A percentile compares a stretch with the other conserved stretches of the same genome.
Evolutionary conservation across 2,888 invertebrate species (phyloP).

Genomic region (Drosophila paramelanica): DNA sequence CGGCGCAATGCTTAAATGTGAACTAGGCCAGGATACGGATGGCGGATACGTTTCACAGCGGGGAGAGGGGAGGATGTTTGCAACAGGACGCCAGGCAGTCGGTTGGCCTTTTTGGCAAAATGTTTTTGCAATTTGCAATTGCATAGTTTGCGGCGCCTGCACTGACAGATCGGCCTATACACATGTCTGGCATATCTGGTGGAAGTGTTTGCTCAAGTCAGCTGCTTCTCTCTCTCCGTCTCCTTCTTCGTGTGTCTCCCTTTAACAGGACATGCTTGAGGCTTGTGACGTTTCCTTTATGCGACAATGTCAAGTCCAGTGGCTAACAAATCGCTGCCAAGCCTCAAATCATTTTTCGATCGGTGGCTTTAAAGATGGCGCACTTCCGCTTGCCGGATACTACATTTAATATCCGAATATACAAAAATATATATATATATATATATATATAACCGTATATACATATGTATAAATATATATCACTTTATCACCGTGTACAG

Average conservation of each 20-base stretch:
- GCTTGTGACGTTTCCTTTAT: slow-evolving; percentile 65
- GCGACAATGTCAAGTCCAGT: slow-evolving; percentile 68
- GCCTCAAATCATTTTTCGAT: slow-evolving; percentile 32
- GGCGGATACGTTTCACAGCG: slow-evolving; percentile 37
- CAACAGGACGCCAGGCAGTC: slow-evolving; percentile 37
- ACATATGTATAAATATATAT: background rate
- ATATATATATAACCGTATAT: background rate
- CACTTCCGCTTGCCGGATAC: slow-evolving; percentile 49
- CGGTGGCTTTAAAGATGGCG: slow-evolving; percentile 45
- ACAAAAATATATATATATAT: background rate
- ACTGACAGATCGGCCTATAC: slow-evolving; percentile 30
- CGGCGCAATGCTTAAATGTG: slow-evolving; percentile 67
- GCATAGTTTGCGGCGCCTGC: slow-evolving; percentile 59
- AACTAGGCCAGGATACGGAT: slow-evolving; percentile 69
- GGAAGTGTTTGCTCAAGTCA: slow-evolving; percentile 16
- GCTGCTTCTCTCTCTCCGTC: background rate
- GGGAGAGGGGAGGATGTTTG: background rate
- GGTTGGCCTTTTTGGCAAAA: slow-evolving; percentile 65
- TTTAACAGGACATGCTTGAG: slow-evolving; percentile 59
- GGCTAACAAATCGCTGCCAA: slow-evolving; percentile 5
- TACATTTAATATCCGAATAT: slow-evolving; percentile 38
- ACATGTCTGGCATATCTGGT: slow-evolving; percentile 27
- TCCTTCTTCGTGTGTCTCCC: background rate
- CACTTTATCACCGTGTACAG: slow-evolving; percentile 11
- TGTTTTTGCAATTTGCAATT: slow-evolving; percentile 22